Base-by-base conservation (phyloP, 2,113 vertebrate genomes). In the Oreotrochilus melanogaster region DNA sequence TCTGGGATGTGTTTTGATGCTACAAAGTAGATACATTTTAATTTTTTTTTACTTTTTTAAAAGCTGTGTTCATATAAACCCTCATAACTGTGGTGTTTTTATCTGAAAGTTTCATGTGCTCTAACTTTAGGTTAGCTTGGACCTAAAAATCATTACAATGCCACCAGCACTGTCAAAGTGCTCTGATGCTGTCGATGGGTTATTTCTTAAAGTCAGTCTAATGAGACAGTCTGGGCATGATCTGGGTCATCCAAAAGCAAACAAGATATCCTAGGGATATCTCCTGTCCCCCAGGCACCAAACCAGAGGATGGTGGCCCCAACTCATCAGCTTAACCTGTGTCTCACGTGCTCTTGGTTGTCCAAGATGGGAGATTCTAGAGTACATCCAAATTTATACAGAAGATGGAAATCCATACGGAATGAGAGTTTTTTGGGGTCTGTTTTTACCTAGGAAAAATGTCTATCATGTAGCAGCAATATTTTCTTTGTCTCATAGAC, bases 221-320 rank as follows among this genome's bases (percentile, higher is more conserved):
- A 87, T 11, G 35, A 73, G 53, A 35, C 24, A 31, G 7, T 12
- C 53, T 78, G 45, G 19, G 30, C 14, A 5, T 64, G 61, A 81
- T 78, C 87, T 73, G 87, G 27, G 33, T 13, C 7, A 43, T 10
- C 4, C 21, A 53, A 43, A 42, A 10, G 21, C 7, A 81, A 43
- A 22, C 1, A 7, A 69, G 33, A 18, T 56, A 28, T 15, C 50
- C 47, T 73, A 27, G 23, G 25, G 42, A 23, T 57, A 23, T 30
- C 10, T 39, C 37, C 33, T 58, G 25, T 78, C 64, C 35, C 33
- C 31, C 81, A 85, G 69, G 17, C n/a, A 50, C 53, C 31, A n/a
- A 53, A 62, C 1, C 56, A 86, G 45, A 81, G 7, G 50, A 31
- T 1, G 2, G 2, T 0, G 0, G 24, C 15, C 64, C n/a, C 50